These are phyloP conservation scores for Oophaga sylvatica DNA, from an alignment of 2,797 vertebrate genomes.

Conservation along the genomic window DNA sequence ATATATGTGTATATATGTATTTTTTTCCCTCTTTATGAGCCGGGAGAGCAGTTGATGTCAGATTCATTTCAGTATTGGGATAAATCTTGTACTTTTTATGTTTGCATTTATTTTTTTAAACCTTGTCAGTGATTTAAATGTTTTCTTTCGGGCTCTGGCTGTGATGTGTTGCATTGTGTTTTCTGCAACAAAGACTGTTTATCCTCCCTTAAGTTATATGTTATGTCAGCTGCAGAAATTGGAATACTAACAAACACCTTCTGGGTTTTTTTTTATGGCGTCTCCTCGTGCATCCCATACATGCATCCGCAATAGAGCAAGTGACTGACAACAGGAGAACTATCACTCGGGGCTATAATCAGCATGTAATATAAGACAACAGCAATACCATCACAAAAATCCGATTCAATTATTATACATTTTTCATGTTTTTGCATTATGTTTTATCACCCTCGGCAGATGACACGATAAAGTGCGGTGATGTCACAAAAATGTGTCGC, in stretches of 20 bases:
- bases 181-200: constrained; percentile 42
- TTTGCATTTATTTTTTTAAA: constrained; percentile 42
- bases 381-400: constrained; percentile 55
- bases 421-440: constrained; percentile 59
- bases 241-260: constrained; percentile 58
- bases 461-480: constrained; percentile 36
- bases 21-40: neutral
- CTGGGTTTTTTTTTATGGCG: constrained; percentile 50
- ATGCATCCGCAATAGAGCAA: constrained; percentile 40
- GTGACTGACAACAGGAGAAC: constrained; percentile 55
- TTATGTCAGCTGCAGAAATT: constrained; percentile 63
- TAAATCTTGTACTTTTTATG: constrained; percentile 56
- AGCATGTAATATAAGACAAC: constrained; percentile 54
- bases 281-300: constrained; percentile 47
- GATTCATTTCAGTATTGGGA: constrained; percentile 13
- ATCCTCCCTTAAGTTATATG: constrained; percentile 55
- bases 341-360: constrained; percentile 60
- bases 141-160: constrained; percentile 51
- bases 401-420: constrained; percentile 54
- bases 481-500: constrained; percentile 39
- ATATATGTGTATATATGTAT: neutral
- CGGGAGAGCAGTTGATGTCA: constrained; percentile 3
- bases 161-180: constrained; percentile 44
- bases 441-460: constrained; percentile 58
- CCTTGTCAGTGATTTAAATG: constrained; percentile 51